Percentiles rank a stretch among this genome's conserved stretches.
Evolutionary conservation across 2,113 vertebrate genomes (phyloP).

Genomic region (Gymnogyps californianus): DNA sequence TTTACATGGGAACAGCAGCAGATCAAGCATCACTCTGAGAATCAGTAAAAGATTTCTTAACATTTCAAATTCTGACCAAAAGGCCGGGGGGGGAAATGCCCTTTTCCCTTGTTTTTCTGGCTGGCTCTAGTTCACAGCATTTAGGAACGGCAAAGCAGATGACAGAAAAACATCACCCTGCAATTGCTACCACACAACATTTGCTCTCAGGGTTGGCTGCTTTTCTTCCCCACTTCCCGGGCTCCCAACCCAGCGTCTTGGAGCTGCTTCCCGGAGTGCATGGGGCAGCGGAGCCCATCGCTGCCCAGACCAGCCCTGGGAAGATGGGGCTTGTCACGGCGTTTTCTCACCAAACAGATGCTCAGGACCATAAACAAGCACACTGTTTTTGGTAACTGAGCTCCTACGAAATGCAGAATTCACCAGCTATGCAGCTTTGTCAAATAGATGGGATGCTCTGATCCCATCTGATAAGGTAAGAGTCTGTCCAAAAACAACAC

Average conservation of each 20-base stretch:
- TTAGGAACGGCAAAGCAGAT: neutral
- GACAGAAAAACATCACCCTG: neutral
- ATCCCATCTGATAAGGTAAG: constrained; percentile 54
- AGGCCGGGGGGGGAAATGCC: too few species aligned
- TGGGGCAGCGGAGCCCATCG: neutral
- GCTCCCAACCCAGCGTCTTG: rapidly evolving
- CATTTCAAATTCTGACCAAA: neutral
- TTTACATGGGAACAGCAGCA: neutral
- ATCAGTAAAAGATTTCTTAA: neutral
- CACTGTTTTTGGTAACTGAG: neutral
- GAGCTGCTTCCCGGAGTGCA: neutral
- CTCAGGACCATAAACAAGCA: neutral
- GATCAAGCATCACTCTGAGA: neutral
- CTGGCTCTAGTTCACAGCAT: neutral
- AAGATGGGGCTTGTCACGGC: neutral
- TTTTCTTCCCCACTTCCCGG: neutral
- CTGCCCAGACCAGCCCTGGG: too few species aligned
- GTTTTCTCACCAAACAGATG: neutral
- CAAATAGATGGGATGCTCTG: neutral
- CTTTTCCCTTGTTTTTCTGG: neutral
- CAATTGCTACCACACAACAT: neutral
- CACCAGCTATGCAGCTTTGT: neutral
- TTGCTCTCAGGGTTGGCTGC: neutral
- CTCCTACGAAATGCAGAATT: neutral
- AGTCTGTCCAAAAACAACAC: constrained; percentile 22